Evolutionary conservation across 2,888 invertebrate genomes (phyloP).

Genomic region (Odontocerum albicorne): DNA sequence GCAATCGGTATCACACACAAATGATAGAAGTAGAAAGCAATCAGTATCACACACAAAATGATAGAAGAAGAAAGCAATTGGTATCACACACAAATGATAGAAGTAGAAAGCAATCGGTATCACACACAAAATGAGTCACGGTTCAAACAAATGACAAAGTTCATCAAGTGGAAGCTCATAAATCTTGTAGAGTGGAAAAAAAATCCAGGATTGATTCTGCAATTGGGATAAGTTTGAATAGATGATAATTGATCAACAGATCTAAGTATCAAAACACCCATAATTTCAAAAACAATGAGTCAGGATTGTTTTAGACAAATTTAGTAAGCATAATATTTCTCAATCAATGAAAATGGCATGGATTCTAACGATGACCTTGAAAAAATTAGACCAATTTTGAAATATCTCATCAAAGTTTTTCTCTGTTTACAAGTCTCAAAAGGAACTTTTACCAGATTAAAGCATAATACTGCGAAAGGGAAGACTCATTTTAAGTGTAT

Average conservation of each 20-base stretch:
- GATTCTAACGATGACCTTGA: conserved; percentile 26
- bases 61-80: no score
- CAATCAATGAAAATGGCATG: conserved; percentile 28
- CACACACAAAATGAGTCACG: conserved; percentile 3
- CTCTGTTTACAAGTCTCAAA: no score
- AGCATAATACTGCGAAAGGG: no score
- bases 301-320: conserved; percentile 33
- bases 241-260: conserved; percentile 35
- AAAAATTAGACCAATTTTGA: conserved; percentile 32
- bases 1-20: no score
- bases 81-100: conserved; percentile 3
- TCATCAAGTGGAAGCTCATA: conserved; percentile 5
- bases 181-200: conserved; percentile 9
- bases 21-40: no score
- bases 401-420: no score
- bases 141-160: conserved; percentile 5
- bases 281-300: conserved; percentile 27
- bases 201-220: conserved; percentile 16
- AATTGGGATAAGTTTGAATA: conserved; percentile 33
- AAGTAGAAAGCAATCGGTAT: conserved; percentile 14
- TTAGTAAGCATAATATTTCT: conserved; percentile 18
- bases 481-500: no score
- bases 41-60: no score
- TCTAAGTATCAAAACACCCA: conserved; percentile 29
- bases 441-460: no score